Conservation (phyloP, 2,797 vertebrate genomes). For the Anomalospiza imberbis region DNA sequence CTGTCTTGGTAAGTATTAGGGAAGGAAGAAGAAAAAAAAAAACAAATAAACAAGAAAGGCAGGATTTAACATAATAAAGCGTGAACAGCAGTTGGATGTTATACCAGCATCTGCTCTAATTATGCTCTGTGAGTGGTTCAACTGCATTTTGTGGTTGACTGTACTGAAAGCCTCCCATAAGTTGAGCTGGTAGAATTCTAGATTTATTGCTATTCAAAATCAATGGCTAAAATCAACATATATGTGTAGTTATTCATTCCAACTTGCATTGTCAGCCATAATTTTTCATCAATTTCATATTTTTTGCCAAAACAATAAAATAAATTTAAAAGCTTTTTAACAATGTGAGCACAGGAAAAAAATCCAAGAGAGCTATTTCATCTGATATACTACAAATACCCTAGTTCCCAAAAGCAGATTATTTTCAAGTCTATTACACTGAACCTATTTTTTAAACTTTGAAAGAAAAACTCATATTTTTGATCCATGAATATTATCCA, state of each 20-base stretch:
- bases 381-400: neutral
- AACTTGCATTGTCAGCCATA: constrained; percentile 19
- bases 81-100: constrained; percentile 35
- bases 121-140: constrained; percentile 17
- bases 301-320: constrained; percentile 28
- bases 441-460: neutral
- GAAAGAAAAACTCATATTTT: neutral
- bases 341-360: neutral
- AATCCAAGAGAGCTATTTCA: neutral
- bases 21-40: neutral
- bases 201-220: constrained; percentile 55
- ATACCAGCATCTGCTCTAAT: constrained; percentile 57
- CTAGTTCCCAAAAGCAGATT: neutral
- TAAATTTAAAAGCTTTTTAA: constrained; percentile 42
- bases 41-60: constrained; percentile 25
- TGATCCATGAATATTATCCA: neutral
- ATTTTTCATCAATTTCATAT: constrained; percentile 39
- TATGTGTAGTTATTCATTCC: constrained; percentile 23
- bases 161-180: constrained; percentile 52
- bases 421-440: neutral
- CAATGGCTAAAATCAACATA: constrained; percentile 35
- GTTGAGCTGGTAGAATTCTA: constrained; percentile 23
- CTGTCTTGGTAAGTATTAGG: neutral
- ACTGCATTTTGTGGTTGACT: constrained; percentile 53
- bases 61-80: constrained; percentile 13